Evolutionary conservation across 2,797 vertebrate species (phyloP), one percentile per base, ranked within the genome.

Genomic region (Pipistrellus nathusii): DNA sequence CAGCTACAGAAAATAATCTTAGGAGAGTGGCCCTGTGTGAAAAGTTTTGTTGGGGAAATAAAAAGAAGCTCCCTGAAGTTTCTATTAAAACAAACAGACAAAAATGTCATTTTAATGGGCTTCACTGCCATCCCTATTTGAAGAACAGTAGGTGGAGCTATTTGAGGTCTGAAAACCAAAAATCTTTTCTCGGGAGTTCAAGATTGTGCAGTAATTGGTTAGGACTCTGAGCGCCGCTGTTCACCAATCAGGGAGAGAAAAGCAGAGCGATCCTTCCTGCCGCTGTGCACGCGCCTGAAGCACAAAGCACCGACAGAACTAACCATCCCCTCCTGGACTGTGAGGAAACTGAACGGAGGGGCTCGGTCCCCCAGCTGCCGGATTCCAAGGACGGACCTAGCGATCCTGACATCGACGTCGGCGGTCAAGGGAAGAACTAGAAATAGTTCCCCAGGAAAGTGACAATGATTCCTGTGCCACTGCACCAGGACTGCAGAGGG

Each of bases 141-240:
- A 80, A 96, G 85, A 92, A 97, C 96, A 88, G 96, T 91, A 97
- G 96, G 83, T 94, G 96, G 95, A 96, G 91, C 94, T 96, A 80
- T 96, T 97, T 90, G 75, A 92, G 93, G 62, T 78, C 75, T 76
- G 85, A 85, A 95, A 85, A 44, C 68, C 55, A 59, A 94, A 93
- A 75, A 32, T 81, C 83, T 27, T 90, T 93, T 94, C 59, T 30
- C 1, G 1, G 1, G 59, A 88, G 72, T 90, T 62, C 32, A 93
- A 68, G 41, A 85, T 92, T 88, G 91, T 96, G 91, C 57, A 97
- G 83, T 97, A 92, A 97, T 96, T 95, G 92, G 89, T 96, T 97
- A 91, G 71, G 90, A 97, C 98, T 98, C 97, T 97, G 95, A 96
- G 97, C 57, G 94, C 95, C 95, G 89, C 97, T 98, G 96, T 98